phyloP scores from a whole-genome alignment of 2,888 invertebrate species.

The Arctia plantaginis region DNA sequence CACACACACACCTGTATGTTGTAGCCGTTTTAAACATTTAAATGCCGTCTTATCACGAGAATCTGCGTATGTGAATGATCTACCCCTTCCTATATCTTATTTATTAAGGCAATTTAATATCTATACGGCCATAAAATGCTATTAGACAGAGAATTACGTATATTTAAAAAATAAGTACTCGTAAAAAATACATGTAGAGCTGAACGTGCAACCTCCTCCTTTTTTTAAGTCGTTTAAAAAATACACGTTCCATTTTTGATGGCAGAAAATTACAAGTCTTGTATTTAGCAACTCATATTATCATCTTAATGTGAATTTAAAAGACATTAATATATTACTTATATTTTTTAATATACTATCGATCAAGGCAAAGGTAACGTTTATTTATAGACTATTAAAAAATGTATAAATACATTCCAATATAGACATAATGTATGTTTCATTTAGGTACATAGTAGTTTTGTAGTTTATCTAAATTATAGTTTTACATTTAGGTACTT shows the following conservation, averaged over 20 bases:
- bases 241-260: neutral
- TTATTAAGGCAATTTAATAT: conserved; percentile 29
- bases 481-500: neutral
- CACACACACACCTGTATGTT: conserved; percentile 9
- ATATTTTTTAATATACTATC: neutral
- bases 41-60: conserved; percentile 28
- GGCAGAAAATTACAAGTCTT: neutral
- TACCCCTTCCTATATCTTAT: conserved; percentile 35
- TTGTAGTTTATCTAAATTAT: neutral
- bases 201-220: neutral
- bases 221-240: neutral
- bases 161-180: neutral
- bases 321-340: neutral
- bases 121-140: conserved; percentile 9
- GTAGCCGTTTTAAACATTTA: conserved; percentile 41
- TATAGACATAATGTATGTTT: neutral
- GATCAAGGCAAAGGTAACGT: neutral
- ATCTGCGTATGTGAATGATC: conserved; percentile 45
- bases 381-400: neutral
- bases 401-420: too few relatives aligned
- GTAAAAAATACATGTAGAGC: neutral
- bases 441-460: neutral
- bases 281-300: neutral
- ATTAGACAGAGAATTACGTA: neutral
- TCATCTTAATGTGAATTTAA: neutral